Evolutionary conservation across 1,140 invertebrate genomes (phyloP), one percentile per base, ranked within the genome.

Genomic region (Cydia pomonella): DNA sequence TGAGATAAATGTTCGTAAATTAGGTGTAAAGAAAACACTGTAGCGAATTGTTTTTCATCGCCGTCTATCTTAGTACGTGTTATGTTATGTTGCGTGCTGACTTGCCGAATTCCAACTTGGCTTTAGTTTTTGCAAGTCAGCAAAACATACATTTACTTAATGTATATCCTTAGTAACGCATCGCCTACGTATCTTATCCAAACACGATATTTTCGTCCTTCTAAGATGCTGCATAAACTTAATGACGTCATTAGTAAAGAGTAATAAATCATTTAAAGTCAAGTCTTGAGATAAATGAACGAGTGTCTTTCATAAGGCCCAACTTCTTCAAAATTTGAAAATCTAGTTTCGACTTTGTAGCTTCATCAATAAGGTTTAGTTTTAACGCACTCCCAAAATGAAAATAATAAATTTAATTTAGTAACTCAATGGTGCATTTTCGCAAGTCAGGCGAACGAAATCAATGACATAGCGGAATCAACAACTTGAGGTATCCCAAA

Each of bases 191-290:
- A 53, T 18, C 50, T 16, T 53, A 53, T 59, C 18, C 9, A 10
- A 59, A 23, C n/a, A 59, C 53, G 53, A 59, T 23, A 23, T 59
- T 59, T 59, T 59, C 53, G 53, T 53, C n/a, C 1, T 59, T 59
- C 1, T 12, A 59, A 59, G 53, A 59, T 23, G 53, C 29, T 69
- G 27, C 64, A 29, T 69, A 33, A 38, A 69, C 64, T 33, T 33
- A 7, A 69, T 13, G 29, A 41, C 9, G n/a, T 38, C 64, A 69
- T 69, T 69, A 69, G 64, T 41, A 16, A 18, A 18, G 25, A 69
- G 29, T 33, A 13, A 69, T 69, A 69, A 69, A 69, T 69, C 64
- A 69, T 41, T 69, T 69, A 69, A 69, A 69, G 64, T 69, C 64
- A 69, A 69, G 29, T 33, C 64, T 69, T 27, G 7, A 69, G 64